Evolutionary conservation across 2,797 vertebrate species (phyloP).

Genomic region (Tinamus major): DNA sequence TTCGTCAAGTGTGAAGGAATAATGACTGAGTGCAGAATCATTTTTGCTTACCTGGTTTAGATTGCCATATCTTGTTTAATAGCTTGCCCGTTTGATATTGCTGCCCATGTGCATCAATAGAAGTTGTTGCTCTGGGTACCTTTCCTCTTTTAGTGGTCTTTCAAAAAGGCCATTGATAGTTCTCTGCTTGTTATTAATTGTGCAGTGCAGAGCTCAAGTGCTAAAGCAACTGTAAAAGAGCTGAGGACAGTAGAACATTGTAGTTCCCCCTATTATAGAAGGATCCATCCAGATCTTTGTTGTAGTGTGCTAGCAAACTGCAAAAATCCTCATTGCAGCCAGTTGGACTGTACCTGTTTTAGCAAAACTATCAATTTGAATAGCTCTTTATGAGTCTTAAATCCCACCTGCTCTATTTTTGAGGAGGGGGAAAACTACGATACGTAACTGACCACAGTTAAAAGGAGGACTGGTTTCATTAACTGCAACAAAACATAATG

Average conservation of each 20-base stretch:
- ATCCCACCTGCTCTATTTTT: neutral
- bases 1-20: neutral
- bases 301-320: neutral
- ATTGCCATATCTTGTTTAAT: neutral
- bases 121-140: neutral
- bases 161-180: no score
- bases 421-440: rapidly evolving
- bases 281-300: neutral
- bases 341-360: constrained; percentile 25
- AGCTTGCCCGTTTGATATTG: neutral
- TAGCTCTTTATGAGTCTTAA: neutral
- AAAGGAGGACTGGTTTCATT: neutral
- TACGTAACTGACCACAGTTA: neutral
- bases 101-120: neutral
- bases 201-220: neutral
- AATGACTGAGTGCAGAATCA: neutral
- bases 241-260: neutral
- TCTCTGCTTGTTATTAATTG: neutral
- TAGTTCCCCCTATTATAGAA: rapidly evolving
- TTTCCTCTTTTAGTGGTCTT: neutral
- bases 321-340: neutral
- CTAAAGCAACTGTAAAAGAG: constrained; percentile 3
- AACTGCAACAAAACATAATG: constrained; percentile 14
- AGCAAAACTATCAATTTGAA: neutral
- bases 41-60: neutral